phyloP scores from a whole-genome alignment of 2,888 invertebrate species.

The Caenorhabditis zanzibari region DNA sequence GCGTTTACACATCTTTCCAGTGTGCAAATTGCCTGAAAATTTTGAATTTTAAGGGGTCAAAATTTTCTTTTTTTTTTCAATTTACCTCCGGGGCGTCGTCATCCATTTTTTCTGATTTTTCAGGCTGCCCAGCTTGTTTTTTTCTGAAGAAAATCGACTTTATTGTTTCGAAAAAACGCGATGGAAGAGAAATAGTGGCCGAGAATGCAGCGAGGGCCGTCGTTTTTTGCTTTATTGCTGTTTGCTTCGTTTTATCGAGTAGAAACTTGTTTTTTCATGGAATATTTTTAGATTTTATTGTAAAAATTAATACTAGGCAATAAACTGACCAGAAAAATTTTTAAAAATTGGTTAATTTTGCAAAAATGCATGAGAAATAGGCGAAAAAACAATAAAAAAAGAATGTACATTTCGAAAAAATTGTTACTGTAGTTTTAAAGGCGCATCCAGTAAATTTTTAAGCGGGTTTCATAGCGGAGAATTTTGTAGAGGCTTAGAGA shows the following conservation, averaged over 20 bases:
- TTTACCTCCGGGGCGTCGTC: background rate
- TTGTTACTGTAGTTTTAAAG: background rate
- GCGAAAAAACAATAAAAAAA: slow-evolving; percentile 1
- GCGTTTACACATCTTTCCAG: slow-evolving; percentile 14
- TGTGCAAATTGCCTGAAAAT: slow-evolving; percentile 29
- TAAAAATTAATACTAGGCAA: too few relatives aligned
- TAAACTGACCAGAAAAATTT: background rate
- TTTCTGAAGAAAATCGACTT: slow-evolving; percentile 4
- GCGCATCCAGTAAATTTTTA: background rate
- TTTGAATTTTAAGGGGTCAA: background rate
- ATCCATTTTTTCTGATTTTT: background rate
- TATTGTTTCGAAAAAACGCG: background rate
- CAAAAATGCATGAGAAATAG: background rate
- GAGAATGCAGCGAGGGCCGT: background rate
- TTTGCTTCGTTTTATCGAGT: background rate
- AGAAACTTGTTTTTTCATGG: too few relatives aligned
- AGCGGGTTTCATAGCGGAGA: too few relatives aligned
- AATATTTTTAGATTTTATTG: too few relatives aligned
- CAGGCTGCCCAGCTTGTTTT: background rate
- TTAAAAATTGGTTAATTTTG: background rate
- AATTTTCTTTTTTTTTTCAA: too few relatives aligned
- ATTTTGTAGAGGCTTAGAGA: too few relatives aligned
- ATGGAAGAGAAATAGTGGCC: slow-evolving; percentile 25
- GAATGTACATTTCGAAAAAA: background rate
- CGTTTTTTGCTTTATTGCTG: background rate